A percentile compares a stretch with the other conserved stretches of the same genome.
Evolutionary conservation across 1,140 invertebrate species (phyloP).

Genomic region (Aphidius ervi): DNA sequence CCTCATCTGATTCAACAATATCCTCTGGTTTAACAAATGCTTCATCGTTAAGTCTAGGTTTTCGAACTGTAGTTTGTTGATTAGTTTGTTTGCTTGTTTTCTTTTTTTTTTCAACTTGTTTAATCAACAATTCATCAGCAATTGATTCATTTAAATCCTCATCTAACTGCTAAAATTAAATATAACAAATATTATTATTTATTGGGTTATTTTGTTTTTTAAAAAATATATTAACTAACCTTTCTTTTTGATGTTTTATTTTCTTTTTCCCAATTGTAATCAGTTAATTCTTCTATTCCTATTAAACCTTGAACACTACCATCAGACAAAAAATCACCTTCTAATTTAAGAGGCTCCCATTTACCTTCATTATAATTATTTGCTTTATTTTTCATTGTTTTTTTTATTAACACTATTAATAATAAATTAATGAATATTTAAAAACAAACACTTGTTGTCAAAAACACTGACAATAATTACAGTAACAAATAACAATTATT

Average conservation of each 20-base stretch:
- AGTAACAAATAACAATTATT: too few species aligned
- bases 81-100: not conserved
- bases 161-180: not conserved
- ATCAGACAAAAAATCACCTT: slow-evolving; percentile 49
- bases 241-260: slow-evolving; percentile 2
- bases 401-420: too few species aligned
- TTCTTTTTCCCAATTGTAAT: slow-evolving; percentile 53
- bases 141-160: not conserved
- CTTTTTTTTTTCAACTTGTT: not conserved
- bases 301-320: slow-evolving; percentile 56
- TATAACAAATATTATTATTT: not conserved
- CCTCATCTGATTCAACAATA: not conserved
- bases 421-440: too few species aligned
- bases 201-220: not conserved
- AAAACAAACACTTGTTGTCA: too few species aligned
- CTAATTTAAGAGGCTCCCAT: slow-evolving; percentile 58
- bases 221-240: not conserved
- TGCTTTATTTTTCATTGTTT: not conserved
- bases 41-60: not conserved
- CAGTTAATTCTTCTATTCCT: slow-evolving; percentile 60
- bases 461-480: too few species aligned
- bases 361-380: slow-evolving; percentile 12
- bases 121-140: not conserved
- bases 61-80: not conserved
- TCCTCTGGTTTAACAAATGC: not conserved